Conservation (phyloP, 2,113 vertebrate genomes). For the Forbesichthys papilliferus region DNA sequence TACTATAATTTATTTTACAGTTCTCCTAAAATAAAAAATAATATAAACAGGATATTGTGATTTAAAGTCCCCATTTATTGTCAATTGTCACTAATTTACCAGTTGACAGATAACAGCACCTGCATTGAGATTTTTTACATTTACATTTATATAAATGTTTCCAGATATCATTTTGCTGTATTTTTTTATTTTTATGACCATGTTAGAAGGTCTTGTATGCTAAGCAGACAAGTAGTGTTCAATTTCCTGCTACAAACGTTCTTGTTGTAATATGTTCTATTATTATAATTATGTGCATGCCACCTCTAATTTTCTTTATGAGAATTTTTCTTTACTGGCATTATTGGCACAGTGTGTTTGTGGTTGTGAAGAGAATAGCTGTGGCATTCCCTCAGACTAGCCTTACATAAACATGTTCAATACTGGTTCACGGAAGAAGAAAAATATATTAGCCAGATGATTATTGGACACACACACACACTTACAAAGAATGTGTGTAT, state of each 20-base stretch:
- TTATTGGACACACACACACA: not conserved
- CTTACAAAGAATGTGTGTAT: not conserved
- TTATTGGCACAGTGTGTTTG: not conserved
- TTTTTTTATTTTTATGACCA: not conserved
- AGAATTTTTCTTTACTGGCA: not conserved
- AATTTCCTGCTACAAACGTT: not conserved
- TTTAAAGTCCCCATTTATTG: too few species aligned
- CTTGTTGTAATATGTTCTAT: not conserved
- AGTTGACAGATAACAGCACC: not conserved
- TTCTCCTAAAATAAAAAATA: too few species aligned
- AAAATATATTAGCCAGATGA: not conserved
- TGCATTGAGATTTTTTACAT: not conserved
- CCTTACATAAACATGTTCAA: not conserved
- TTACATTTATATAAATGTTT: not conserved
- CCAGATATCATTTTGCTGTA: not conserved
- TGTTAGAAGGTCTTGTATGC: too few species aligned
- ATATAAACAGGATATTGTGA: too few species aligned
- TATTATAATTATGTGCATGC: not conserved
- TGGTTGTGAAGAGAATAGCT: not conserved
- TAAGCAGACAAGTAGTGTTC: too few species aligned
- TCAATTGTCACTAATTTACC: too few species aligned
- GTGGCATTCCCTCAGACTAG: not conserved
- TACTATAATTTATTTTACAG: too few species aligned
- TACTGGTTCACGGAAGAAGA: conserved; percentile 21
- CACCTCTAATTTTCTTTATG: not conserved